These are phyloP conservation scores for Motacilla tschutschensis DNA, from an alignment of 2,113 vertebrate genomes.

Conservation along the genomic window DNA sequence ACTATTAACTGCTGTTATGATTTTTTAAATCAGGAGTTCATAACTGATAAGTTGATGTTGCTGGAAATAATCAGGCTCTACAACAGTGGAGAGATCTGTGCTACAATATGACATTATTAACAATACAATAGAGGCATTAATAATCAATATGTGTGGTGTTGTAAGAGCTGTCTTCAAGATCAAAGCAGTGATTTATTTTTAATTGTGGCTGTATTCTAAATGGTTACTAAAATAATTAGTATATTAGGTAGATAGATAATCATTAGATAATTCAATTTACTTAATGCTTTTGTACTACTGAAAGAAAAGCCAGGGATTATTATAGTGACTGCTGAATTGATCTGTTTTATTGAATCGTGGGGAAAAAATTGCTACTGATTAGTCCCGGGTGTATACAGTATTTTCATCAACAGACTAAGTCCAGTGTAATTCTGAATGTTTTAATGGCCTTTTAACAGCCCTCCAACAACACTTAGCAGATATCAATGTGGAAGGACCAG, in stretches of 20 bases:
- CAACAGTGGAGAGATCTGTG: background rate
- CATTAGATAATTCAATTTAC: background rate
- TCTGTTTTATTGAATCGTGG: background rate
- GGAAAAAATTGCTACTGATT: background rate
- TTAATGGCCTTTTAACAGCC: conserved; percentile 70
- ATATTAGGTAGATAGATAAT: background rate
- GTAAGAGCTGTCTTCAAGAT: background rate
- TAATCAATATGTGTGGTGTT: background rate
- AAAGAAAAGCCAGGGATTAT: background rate
- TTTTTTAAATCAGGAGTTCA: background rate
- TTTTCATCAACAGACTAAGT: background rate
- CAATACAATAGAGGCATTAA: background rate
- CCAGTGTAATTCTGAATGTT: background rate
- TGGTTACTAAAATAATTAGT: background rate
- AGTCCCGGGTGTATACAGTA: background rate
- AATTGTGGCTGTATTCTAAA: background rate
- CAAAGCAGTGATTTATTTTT: background rate
- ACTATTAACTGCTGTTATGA: background rate
- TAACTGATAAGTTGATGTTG: background rate
- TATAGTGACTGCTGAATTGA: background rate
- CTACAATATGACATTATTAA: background rate
- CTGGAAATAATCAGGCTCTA: background rate
- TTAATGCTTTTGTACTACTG: background rate
- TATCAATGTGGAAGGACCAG: conserved; percentile 94
- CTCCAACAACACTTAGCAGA: conserved; percentile 96